These are phyloP conservation scores for Troglohyphantes excavatus DNA, from an alignment of 2,888 invertebrate genomes.

Conservation along the genomic window DNA sequence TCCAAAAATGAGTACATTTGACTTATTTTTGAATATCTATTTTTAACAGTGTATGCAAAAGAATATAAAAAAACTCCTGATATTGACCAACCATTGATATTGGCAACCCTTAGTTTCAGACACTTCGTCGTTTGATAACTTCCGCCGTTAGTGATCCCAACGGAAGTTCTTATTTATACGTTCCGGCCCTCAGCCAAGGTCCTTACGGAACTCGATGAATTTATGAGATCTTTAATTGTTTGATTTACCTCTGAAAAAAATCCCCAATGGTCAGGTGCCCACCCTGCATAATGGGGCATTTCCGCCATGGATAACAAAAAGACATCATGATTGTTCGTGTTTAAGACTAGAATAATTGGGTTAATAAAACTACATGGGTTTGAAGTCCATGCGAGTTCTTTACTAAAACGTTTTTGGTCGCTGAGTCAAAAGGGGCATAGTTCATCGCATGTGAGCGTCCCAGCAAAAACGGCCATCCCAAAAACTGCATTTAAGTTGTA, in stretches of 20 bases:
- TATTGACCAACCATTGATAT: too few relatives aligned
- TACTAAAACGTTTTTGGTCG: too few relatives aligned
- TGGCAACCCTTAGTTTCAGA: too few relatives aligned
- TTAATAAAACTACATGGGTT: background rate
- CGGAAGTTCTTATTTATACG: slow-evolving; percentile 57
- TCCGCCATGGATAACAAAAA: slow-evolving; percentile 28
- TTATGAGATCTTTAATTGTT: slow-evolving; percentile 44
- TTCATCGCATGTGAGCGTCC: too few relatives aligned
- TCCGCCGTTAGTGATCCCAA: slow-evolving; percentile 33
- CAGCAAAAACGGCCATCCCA: too few relatives aligned
- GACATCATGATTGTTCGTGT: slow-evolving; percentile 11
- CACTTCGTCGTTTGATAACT: slow-evolving; percentile 27
- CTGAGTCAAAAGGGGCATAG: too few relatives aligned
- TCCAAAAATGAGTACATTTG: too few relatives aligned
- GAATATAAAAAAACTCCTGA: too few relatives aligned
- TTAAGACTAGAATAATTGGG: background rate
- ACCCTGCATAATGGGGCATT: slow-evolving; percentile 36
- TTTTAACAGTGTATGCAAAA: too few relatives aligned
- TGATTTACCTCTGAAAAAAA: slow-evolving; percentile 45
- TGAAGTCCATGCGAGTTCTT: background rate
- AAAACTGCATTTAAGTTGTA: too few relatives aligned
- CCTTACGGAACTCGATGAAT: slow-evolving; percentile 41
- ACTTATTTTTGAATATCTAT: too few relatives aligned
- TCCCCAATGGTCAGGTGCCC: slow-evolving; percentile 12
- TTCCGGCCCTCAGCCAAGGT: slow-evolving; percentile 28